Evolutionary conservation across 2,797 vertebrate species (phyloP).

Genomic region (Florisuga fusca): DNA sequence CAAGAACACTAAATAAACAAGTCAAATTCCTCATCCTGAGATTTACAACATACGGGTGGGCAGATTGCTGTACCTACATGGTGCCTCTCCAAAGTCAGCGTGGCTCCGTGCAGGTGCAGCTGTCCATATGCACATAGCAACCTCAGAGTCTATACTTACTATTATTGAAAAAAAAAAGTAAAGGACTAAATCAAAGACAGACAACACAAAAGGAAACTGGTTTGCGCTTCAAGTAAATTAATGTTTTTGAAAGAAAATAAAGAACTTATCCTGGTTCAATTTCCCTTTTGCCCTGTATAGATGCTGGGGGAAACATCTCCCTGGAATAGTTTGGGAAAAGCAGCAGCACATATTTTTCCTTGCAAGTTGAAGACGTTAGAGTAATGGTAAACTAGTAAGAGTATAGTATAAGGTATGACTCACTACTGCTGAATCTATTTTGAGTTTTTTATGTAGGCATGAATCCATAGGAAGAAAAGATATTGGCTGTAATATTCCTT

Average conservation of each 20-base stretch:
- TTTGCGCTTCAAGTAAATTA: not conserved
- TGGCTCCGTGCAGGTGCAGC: not conserved
- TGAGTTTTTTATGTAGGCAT: not conserved
- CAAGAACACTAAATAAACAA: not conserved
- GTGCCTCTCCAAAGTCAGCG: not conserved
- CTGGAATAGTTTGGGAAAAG: not conserved
- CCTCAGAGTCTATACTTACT: not conserved
- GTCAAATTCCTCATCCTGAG: not conserved
- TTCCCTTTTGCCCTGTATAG: not conserved
- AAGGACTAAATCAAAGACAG: not conserved
- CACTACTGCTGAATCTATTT: not conserved
- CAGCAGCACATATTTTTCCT: not conserved
- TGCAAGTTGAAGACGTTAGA: not conserved
- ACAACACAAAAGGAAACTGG: not conserved
- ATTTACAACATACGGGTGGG: not conserved
- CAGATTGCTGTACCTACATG: not conserved
- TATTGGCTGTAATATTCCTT: not conserved
- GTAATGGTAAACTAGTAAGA: not conserved
- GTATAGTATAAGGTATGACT: not conserved
- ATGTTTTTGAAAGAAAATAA: not conserved
- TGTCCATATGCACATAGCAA: not conserved
- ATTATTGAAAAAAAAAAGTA: not conserved
- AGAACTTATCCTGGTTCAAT: not conserved
- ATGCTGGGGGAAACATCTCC: not conserved
- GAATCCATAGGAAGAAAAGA: not conserved